Evolutionary conservation across 1,140 invertebrate genomes (phyloP).

Genomic region (Amphibalanus amphitrite): DNA sequence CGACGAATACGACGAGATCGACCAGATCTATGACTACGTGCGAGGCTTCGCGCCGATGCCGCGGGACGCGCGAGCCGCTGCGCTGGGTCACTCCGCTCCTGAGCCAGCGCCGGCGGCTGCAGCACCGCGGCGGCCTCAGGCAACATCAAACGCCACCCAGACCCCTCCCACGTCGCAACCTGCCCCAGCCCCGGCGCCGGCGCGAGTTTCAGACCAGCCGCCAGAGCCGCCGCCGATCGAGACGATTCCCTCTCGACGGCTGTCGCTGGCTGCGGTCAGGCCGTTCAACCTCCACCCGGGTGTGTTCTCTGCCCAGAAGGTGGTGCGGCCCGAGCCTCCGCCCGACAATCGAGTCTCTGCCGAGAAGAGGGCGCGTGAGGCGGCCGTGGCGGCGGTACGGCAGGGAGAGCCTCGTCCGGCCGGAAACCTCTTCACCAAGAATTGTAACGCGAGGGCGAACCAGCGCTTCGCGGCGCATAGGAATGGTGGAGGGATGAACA

Average conservation of each 20-base stretch:
- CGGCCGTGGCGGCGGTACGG: no score
- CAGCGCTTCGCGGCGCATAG: conserved; percentile 33
- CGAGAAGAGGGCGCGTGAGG: background rate
- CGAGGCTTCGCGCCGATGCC: conserved; percentile 74
- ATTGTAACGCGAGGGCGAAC: background rate
- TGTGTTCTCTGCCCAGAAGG: background rate
- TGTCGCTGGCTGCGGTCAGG: background rate
- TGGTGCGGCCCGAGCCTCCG: background rate
- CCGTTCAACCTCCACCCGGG: background rate
- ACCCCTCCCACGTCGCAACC: no score
- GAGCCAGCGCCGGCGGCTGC: background rate
- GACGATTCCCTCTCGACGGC: conserved; percentile 50
- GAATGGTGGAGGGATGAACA: conserved; percentile 40
- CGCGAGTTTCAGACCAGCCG: background rate
- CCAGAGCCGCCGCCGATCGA: conserved; percentile 77
- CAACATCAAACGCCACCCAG: no score
- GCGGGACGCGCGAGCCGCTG: conserved; percentile 35
- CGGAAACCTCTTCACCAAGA: conserved; percentile 1
- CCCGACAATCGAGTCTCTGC: background rate
- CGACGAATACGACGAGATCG: conserved; percentile 86
- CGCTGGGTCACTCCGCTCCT: no score
- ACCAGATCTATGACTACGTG: conserved; percentile 92
- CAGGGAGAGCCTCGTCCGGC: conserved; percentile 4
- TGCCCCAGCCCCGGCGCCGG: no score
- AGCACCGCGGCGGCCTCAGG: background rate